phyloP scores from a whole-genome alignment of 2,888 invertebrate species.

The Cheilosia soror region DNA sequence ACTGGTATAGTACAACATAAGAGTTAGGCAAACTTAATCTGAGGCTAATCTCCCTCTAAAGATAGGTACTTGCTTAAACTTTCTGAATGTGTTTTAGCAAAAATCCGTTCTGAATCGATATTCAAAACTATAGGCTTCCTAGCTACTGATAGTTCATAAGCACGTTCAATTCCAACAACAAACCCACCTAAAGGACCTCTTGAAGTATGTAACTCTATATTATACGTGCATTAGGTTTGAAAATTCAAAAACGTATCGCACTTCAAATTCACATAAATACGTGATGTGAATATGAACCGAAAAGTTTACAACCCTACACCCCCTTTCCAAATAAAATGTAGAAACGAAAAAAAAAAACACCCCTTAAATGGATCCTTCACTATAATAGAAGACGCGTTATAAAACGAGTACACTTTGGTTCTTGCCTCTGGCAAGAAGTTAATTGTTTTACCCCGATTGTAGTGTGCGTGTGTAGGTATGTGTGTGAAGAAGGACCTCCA shows the following conservation, averaged over 20 bases:
- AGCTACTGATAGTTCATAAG: not conserved
- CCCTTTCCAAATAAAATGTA: not conserved
- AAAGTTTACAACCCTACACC: not conserved
- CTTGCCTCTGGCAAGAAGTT: slow-evolving; percentile 23
- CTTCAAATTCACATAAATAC: slow-evolving; percentile 21
- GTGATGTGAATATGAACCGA: slow-evolving; percentile 25
- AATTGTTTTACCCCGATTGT: slow-evolving; percentile 51
- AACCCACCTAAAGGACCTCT: slow-evolving; percentile 20
- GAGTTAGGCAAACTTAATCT: too few relatives aligned
- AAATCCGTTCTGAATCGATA: not conserved
- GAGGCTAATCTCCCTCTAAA: too few relatives aligned
- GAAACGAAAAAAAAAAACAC: not conserved
- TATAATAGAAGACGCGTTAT: not conserved
- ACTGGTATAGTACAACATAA: too few relatives aligned
- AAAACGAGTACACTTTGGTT: not conserved
- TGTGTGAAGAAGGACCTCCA: not conserved
- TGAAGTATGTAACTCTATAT: not conserved
- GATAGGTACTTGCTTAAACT: not conserved
- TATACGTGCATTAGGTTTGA: slow-evolving; percentile 10
- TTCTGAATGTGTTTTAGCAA: not conserved
- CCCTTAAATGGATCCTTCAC: not conserved
- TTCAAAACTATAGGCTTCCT: slow-evolving; percentile 1
- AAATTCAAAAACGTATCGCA: slow-evolving; percentile 31
- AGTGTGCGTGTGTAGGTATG: not conserved
- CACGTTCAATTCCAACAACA: slow-evolving; percentile 24